These are phyloP conservation scores for Alviniconcha strummeri DNA, from an alignment of 2,888 invertebrate genomes.

Conservation along the genomic window DNA sequence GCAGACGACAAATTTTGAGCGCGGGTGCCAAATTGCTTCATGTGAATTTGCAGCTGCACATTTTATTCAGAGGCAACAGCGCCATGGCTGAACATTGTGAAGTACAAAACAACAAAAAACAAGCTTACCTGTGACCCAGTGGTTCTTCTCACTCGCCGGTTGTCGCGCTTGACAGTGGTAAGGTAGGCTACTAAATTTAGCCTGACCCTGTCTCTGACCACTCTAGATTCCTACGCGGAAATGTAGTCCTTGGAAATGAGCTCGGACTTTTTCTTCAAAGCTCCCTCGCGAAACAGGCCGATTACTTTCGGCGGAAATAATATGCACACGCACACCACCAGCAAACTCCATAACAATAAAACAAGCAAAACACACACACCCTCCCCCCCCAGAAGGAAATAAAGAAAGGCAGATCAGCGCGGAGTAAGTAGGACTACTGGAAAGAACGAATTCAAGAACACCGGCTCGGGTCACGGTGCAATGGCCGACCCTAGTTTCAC, in stretches of 20 bases:
- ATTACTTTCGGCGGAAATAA: no score
- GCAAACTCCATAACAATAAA: not conserved
- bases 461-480: no score
- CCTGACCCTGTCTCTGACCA: not conserved
- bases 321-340: no score
- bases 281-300: no score
- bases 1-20: conserved; percentile 18
- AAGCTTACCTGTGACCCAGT: conserved; percentile 7
- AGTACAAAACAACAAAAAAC: not conserved
- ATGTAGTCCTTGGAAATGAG: not conserved
- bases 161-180: conserved; percentile 18
- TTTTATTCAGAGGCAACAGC: not conserved
- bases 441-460: no score
- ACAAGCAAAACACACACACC: not conserved
- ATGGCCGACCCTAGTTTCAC: no score
- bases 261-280: not conserved
- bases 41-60: not conserved
- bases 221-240: not conserved
- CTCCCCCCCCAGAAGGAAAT: no score
- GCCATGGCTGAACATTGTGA: not conserved
- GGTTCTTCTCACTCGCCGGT: not conserved
- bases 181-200: conserved; percentile 27
- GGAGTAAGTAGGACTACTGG: no score
- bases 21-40: not conserved
- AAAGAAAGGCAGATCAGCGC: no score